Percentiles rank a stretch among this genome's conserved stretches.
Conservation (phyloP, 2,113 vertebrate species). For the Carlito syrichta region DNA sequence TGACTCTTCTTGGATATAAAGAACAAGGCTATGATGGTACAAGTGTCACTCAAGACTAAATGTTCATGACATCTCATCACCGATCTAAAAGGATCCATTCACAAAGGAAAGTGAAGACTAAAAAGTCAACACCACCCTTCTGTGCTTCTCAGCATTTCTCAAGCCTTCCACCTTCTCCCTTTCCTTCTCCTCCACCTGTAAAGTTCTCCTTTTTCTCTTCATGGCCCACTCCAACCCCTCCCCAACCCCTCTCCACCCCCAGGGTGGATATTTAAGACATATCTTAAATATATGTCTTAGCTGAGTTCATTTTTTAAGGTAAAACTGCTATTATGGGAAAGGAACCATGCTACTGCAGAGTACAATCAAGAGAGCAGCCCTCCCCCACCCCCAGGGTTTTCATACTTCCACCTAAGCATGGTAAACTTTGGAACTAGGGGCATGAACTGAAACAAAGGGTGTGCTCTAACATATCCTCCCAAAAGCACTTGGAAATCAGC, state of each 20-base stretch:
- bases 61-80: not conserved
- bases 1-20: not conserved
- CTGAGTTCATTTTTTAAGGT: not conserved
- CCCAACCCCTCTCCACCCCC: too few relatives aligned
- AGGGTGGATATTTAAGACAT: too few relatives aligned
- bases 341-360: not conserved
- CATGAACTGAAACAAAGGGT: not conserved
- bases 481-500: not conserved
- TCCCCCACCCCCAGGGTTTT: not conserved
- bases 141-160: not conserved
- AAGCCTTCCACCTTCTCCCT: not conserved
- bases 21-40: not conserved
- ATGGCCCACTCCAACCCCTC: not conserved
- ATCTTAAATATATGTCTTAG: not conserved
- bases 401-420: not conserved
- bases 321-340: not conserved
- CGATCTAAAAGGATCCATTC: not conserved
- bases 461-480: not conserved
- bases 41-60: not conserved
- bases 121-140: not conserved
- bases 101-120: not conserved
- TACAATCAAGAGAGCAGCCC: not conserved
- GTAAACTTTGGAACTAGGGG: not conserved
- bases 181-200: not conserved
- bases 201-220: not conserved